Percentiles rank a stretch among this genome's conserved stretches.
phyloP scores from a whole-genome alignment of 2,113 vertebrate genomes.

The Raja brachyura region DNA sequence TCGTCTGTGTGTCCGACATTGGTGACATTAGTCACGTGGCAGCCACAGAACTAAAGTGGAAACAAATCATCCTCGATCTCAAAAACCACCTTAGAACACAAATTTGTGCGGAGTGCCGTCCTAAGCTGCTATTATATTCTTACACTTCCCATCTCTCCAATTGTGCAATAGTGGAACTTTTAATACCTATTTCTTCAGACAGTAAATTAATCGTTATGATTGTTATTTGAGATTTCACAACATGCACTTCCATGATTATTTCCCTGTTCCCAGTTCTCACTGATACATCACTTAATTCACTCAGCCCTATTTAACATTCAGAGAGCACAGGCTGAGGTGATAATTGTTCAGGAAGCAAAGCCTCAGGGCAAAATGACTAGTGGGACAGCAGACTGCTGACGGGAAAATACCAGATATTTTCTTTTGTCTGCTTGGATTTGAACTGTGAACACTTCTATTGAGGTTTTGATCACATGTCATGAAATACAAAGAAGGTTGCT shows the following conservation, averaged over 20 bases:
- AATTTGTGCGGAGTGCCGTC: neutral
- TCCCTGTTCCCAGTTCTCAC: neutral
- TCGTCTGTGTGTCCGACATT: too few relatives aligned
- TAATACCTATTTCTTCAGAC: neutral
- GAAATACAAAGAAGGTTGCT: neutral
- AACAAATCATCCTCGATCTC: too few relatives aligned
- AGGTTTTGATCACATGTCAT: neutral
- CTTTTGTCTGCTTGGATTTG: constrained; percentile 13
- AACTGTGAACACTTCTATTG: constrained; percentile 32
- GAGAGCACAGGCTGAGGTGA: neutral
- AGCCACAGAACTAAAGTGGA: too few relatives aligned
- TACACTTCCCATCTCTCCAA: neutral
- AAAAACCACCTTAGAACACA: too few relatives aligned
- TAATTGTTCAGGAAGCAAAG: constrained; percentile 22
- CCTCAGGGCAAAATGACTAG: neutral
- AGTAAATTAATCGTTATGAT: neutral
- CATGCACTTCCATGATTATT: neutral
- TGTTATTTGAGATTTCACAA: neutral
- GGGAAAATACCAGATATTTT: constrained; percentile 27
- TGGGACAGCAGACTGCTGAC: neutral
- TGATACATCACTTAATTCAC: constrained; percentile 3
- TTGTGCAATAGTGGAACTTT: neutral
- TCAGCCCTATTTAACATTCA: constrained; percentile 8
- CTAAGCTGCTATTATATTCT: neutral
- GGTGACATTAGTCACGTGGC: too few relatives aligned